A percentile compares a stretch with the other conserved stretches of the same genome.
Evolutionary conservation across 1,140 invertebrate species (phyloP).

Genomic region (Hylyphantes graminicola): DNA sequence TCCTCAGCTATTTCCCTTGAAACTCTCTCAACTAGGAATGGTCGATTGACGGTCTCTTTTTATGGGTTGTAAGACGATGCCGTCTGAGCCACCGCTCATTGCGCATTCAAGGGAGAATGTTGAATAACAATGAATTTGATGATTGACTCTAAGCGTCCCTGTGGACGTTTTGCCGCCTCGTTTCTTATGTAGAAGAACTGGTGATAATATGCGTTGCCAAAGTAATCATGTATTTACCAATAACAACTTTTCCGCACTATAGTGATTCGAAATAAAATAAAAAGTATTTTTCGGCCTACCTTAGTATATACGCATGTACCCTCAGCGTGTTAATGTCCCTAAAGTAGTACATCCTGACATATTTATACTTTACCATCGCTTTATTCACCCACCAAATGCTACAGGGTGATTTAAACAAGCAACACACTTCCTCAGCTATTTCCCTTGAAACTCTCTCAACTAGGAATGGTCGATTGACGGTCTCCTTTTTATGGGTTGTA

Average conservation of each 20-base stretch:
- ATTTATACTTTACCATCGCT: no score
- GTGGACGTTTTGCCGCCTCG: conserved; percentile 27
- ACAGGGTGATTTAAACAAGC: no score
- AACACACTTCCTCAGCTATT: conserved; percentile 16
- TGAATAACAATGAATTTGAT: conserved; percentile 55
- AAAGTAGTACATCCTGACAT: no score
- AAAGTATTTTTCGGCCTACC: no score
- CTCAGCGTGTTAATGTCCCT: no score
- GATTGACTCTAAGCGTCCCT: conserved; percentile 40
- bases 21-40: no score
- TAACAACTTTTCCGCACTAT: no score
- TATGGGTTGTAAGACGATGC: conserved; percentile 40
- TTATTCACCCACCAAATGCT: no score
- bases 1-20: conserved; percentile 11
- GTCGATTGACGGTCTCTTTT: conserved; percentile 19
- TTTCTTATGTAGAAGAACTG: conserved; percentile 54
- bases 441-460: no score
- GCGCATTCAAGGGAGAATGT: conserved; percentile 46
- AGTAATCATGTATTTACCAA: no score
- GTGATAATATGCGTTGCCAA: conserved; percentile 51
- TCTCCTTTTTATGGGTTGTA: conserved; percentile 34
- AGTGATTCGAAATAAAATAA: no score
- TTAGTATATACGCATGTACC: not conserved
- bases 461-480: conserved; percentile 23
- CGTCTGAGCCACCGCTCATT: conserved; percentile 36